These are phyloP conservation scores for Hipparchia semele DNA, from an alignment of 2,888 invertebrate genomes.

Conservation along the genomic window DNA sequence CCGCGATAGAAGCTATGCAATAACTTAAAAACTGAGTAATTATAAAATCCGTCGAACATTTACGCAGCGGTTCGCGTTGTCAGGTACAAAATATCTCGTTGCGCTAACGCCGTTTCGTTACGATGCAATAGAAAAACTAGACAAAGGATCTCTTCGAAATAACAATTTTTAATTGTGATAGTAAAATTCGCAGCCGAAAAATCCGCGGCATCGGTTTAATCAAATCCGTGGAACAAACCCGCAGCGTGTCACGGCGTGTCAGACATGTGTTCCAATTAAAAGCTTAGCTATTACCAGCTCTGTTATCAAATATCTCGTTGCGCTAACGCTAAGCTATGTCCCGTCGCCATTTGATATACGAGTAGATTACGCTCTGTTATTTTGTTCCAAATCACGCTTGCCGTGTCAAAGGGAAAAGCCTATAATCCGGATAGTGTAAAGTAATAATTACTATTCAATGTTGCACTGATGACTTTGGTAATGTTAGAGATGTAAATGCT, in stretches of 20 bases:
- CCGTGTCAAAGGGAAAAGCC: constrained; percentile 38
- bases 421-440: constrained; percentile 36
- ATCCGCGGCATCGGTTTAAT: constrained; percentile 4
- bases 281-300: constrained; percentile 32
- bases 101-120: constrained; percentile 18
- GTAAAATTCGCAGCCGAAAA: background rate
- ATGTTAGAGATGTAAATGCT: constrained; percentile 25
- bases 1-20: no score
- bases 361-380: constrained; percentile 38
- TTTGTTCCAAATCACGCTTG: constrained; percentile 33
- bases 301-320: constrained; percentile 38
- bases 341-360: constrained; percentile 38
- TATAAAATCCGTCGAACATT: constrained; percentile 4
- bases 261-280: constrained; percentile 36
- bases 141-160: background rate
- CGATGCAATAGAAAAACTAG: background rate
- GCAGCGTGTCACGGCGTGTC: constrained; percentile 15
- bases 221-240: constrained; percentile 7
- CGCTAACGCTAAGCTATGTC: constrained; percentile 35
- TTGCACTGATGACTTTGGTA: constrained; percentile 30
- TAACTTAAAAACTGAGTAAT: no score
- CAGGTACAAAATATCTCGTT: constrained; percentile 33
- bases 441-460: constrained; percentile 18
- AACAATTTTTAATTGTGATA: no score
- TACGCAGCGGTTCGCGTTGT: background rate